A percentile compares a stretch with the other conserved stretches of the same genome.
phyloP scores from a whole-genome alignment of 2,888 invertebrate species.

The Tortricodes alternella region DNA sequence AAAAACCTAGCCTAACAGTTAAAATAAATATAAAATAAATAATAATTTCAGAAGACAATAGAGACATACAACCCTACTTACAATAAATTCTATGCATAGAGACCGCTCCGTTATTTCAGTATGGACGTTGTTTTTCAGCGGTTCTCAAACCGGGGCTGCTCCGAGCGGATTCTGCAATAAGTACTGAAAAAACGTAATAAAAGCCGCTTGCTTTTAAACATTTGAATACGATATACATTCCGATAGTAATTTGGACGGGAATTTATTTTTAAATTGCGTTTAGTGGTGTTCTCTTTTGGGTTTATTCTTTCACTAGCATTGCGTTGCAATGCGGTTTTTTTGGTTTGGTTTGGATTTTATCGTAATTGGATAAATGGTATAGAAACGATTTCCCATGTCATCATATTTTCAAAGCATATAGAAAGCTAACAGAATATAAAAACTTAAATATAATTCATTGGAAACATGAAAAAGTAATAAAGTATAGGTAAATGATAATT shows the following conservation, averaged over 20 bases:
- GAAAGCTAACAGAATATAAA: too few species aligned
- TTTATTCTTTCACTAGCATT: background rate
- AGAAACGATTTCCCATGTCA: too few species aligned
- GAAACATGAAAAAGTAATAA: too few species aligned
- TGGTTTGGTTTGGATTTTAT: too few species aligned
- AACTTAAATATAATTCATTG: too few species aligned
- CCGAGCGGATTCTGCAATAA: conserved; percentile 20
- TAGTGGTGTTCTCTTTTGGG: background rate
- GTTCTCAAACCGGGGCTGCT: conserved; percentile 24
- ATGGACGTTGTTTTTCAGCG: conserved; percentile 24
- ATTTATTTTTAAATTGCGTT: conserved; percentile 14
- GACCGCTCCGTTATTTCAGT: conserved; percentile 17
- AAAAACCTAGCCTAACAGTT: too few species aligned
- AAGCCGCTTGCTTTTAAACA: conserved; percentile 25
- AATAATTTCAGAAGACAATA: too few species aligned
- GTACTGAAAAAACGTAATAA: conserved; percentile 23
- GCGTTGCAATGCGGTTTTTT: too few species aligned
- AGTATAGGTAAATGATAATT: too few species aligned
- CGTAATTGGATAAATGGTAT: too few species aligned
- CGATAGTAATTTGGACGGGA: conserved; percentile 17
- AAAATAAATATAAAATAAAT: too few species aligned
- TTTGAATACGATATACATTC: conserved; percentile 20
- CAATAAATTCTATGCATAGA: conserved; percentile 3
- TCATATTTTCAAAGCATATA: too few species aligned
- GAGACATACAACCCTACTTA: background rate